phyloP scores from a whole-genome alignment of 2,888 invertebrate genomes.

The Diabrotica balteata region DNA sequence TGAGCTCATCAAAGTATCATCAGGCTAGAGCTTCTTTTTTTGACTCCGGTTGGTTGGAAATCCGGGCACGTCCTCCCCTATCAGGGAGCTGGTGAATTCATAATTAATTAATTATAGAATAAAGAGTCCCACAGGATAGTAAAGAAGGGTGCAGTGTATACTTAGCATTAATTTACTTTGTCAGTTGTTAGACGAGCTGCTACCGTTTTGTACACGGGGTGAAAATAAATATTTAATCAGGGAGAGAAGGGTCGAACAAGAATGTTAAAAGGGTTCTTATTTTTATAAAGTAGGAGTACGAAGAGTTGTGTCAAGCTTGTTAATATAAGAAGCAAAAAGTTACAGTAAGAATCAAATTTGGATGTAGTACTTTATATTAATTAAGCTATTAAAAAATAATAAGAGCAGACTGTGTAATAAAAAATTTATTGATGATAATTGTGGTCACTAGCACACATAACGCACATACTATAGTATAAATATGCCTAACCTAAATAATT shows the following conservation, averaged over 20 bases:
- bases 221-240: no score
- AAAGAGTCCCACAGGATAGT: slow-evolving; percentile 28
- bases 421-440: no score
- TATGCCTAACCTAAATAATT: no score
- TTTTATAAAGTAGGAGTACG: no score
- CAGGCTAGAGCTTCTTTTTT: slow-evolving; percentile 25
- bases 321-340: no score
- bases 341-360: no score
- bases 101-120: slow-evolving; percentile 37
- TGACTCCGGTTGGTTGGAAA: slow-evolving; percentile 22
- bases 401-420: no score
- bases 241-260: not conserved
- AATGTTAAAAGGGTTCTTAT: not conserved
- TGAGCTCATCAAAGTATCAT: slow-evolving; percentile 32
- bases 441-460: no score
- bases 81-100: slow-evolving; percentile 31
- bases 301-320: no score
- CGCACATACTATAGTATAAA: no score
- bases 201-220: slow-evolving; percentile 13
- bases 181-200: slow-evolving; percentile 13
- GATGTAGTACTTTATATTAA: no score
- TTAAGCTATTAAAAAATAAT: no score
- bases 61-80: slow-evolving; percentile 27
- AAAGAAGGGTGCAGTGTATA: slow-evolving; percentile 30
- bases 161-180: slow-evolving; percentile 31